phyloP scores from a whole-genome alignment of 2,113 vertebrate genomes.

The Ochotona princeps region DNA sequence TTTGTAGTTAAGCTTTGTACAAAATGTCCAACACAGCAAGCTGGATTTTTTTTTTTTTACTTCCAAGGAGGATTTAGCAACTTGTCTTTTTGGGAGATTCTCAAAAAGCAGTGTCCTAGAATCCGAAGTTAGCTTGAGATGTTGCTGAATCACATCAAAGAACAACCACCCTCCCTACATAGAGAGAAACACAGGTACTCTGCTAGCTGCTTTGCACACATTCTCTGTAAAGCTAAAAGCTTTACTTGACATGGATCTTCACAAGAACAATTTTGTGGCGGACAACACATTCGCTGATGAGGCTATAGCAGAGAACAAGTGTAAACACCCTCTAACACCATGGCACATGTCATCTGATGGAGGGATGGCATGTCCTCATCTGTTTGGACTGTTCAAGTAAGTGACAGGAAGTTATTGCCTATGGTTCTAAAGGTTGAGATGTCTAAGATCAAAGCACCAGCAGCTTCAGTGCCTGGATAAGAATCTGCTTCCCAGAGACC shows the following conservation, averaged over 20 bases:
- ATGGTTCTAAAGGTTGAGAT: background rate
- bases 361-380: background rate
- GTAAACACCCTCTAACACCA: background rate
- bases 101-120: constrained; percentile 13
- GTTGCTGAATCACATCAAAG: constrained; percentile 48
- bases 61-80: constrained; percentile 55
- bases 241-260: constrained; percentile 3
- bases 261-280: constrained; percentile 10
- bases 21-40: background rate
- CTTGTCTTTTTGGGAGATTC: constrained; percentile 45
- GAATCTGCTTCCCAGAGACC: background rate
- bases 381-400: background rate
- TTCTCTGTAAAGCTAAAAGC: background rate
- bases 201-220: no score
- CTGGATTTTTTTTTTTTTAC: constrained; percentile 5
- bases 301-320: background rate
- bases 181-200: background rate
- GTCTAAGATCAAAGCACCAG: background rate
- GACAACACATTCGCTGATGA: background rate
- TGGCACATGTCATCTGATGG: background rate
- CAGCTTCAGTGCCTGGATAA: background rate
- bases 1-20: background rate
- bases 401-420: background rate
- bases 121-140: constrained; percentile 51
- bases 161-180: background rate